phyloP scores from a whole-genome alignment of 2,797 vertebrate species.

The Cryptoblepharus egeriae region DNA sequence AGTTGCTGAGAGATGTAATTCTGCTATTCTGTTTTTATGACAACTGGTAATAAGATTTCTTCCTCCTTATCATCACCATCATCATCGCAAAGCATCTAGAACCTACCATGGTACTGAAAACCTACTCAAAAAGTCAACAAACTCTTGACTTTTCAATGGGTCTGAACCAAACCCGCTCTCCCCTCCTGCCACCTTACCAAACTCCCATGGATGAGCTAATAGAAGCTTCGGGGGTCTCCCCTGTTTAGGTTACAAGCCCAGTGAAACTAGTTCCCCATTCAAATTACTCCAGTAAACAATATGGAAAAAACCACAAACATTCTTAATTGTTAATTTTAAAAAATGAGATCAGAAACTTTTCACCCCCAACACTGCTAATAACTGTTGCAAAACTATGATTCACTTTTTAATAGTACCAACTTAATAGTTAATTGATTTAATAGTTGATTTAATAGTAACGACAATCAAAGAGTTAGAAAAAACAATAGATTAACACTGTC shows the following conservation, averaged over 20 bases:
- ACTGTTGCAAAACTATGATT: constrained; percentile 47
- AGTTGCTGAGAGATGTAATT: too few relatives aligned
- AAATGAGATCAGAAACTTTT: not conserved
- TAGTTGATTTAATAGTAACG: constrained; percentile 51
- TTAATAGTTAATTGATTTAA: too few relatives aligned
- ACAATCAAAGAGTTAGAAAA: constrained; percentile 71
- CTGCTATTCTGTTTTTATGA: too few relatives aligned
- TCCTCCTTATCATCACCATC: too few relatives aligned
- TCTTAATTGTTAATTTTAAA: not conserved
- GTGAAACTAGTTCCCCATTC: not conserved
- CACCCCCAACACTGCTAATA: not conserved
- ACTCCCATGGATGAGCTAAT: not conserved
- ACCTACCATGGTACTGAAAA: not conserved
- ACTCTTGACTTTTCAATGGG: not conserved
- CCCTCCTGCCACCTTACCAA: not conserved
- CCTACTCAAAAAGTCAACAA: not conserved
- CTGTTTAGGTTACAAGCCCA: not conserved
- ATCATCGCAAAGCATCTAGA: not conserved
- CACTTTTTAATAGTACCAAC: constrained; percentile 51
- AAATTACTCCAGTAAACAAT: not conserved
- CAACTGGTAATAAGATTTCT: too few relatives aligned
- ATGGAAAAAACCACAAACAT: not conserved
- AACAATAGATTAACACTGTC: constrained; percentile 77
- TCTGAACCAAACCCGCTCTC: too few relatives aligned
- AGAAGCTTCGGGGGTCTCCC: not conserved